These are phyloP conservation scores for Manis crassicaudata DNA, from an alignment of 2,797 vertebrate species.

Conservation along the genomic window DNA sequence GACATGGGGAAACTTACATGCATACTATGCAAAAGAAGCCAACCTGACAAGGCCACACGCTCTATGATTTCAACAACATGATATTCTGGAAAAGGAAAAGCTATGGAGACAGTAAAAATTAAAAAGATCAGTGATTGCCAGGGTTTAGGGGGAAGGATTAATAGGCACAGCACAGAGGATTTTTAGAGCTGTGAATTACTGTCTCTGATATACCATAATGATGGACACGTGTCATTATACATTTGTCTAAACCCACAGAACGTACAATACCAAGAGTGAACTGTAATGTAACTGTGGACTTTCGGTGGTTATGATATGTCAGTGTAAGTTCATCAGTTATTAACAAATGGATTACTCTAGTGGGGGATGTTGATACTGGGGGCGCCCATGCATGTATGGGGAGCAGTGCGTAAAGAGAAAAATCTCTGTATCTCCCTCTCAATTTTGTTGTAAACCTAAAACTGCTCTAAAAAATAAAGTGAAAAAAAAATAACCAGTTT, in stretches of 20 bases:
- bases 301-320: background rate
- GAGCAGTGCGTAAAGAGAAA: background rate
- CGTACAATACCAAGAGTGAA: background rate
- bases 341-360: background rate
- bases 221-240: background rate
- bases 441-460: background rate
- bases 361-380: background rate
- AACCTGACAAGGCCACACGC: background rate
- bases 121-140: background rate
- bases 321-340: background rate
- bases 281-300: background rate
- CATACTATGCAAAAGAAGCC: background rate
- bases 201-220: background rate
- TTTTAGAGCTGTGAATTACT: background rate
- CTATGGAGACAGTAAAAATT: background rate
- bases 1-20: background rate
- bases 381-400: background rate
- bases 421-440: background rate
- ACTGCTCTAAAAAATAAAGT: background rate
- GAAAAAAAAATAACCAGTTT: background rate
- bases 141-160: background rate
- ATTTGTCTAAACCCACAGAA: background rate
- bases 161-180: background rate
- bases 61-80: background rate
- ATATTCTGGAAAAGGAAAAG: background rate